These are phyloP conservation scores for Pristionchus mayeri DNA, from an alignment of 2,888 invertebrate species.

Conservation along the genomic window DNA sequence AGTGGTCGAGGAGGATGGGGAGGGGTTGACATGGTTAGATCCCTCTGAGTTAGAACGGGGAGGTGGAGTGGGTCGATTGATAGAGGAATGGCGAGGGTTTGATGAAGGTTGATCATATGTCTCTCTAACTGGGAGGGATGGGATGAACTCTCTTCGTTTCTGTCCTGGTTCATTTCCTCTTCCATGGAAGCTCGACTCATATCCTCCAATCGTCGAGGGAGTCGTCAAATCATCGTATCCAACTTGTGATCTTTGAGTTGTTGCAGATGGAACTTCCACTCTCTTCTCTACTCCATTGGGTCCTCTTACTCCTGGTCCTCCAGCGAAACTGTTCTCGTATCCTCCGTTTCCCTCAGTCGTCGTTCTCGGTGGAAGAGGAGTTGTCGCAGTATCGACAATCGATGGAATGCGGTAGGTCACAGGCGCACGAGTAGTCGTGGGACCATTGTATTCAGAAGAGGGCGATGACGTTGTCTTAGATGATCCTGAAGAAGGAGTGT, in stretches of 20 bases:
- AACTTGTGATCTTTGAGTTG: not conserved
- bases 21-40: not conserved
- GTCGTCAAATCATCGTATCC: conserved; percentile 19
- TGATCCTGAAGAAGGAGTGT: not conserved
- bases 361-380: not conserved
- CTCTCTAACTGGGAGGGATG: not conserved
- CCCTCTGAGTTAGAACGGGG: not conserved
- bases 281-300: not conserved
- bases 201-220: not conserved
- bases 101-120: conserved; percentile 12
- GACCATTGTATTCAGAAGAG: conserved; percentile 13
- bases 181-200: not conserved
- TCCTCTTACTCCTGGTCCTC: not conserved
- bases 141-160: not conserved
- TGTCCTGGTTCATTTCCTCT: not conserved
- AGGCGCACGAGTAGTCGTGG: not conserved
- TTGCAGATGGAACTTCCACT: not conserved
- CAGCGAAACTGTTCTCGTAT: not conserved
- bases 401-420: not conserved
- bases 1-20: not conserved
- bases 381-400: not conserved
- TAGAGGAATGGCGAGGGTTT: not conserved
- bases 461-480: not conserved
- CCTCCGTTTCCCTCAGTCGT: conserved; percentile 20
- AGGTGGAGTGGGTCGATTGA: not conserved